Conservation (phyloP, 2,888 invertebrate genomes). For the Galerucella nymphaeae region DNA sequence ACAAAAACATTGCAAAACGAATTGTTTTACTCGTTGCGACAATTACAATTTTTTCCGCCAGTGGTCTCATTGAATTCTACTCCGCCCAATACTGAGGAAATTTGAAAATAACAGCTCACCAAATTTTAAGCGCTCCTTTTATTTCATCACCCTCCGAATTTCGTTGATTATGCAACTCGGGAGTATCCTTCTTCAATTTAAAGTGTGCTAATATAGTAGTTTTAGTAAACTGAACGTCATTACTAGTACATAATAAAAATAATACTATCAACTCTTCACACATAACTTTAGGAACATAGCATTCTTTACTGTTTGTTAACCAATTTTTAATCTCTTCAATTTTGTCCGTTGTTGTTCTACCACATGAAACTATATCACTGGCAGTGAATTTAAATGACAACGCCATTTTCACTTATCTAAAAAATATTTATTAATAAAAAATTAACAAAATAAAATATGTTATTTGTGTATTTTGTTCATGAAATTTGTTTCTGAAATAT, state of each 20-base stretch:
- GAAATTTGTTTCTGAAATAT: too few relatives aligned
- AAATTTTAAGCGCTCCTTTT: conserved; percentile 25
- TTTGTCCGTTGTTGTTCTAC: conserved; percentile 37
- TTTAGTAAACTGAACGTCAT: conserved; percentile 70
- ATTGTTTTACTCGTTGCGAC: too few relatives aligned
- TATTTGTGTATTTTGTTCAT: too few relatives aligned
- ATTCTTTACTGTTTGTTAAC: conserved; percentile 51
- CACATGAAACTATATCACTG: conserved; percentile 52
- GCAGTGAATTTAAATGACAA: conserved; percentile 50
- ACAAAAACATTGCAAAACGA: too few relatives aligned
- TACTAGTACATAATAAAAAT: conserved; percentile 75
- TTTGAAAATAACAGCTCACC: conserved; percentile 23
- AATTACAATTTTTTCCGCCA: too few relatives aligned
- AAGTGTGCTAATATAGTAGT: conserved; percentile 74
- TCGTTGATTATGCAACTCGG: conserved; percentile 74
- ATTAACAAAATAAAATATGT: too few relatives aligned
- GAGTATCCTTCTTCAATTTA: conserved; percentile 68
- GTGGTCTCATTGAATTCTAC: too few relatives aligned
- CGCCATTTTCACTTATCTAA: conserved; percentile 11
- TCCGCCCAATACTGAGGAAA: too few relatives aligned
- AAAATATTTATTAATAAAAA: too few relatives aligned
- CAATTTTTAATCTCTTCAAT: conserved; percentile 46
- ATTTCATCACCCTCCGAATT: conserved; percentile 56
- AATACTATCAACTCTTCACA: conserved; percentile 73
- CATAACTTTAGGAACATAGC: conserved; percentile 56